Conservation (phyloP, 2,797 vertebrate species). For the Pempheris klunzingeri region DNA sequence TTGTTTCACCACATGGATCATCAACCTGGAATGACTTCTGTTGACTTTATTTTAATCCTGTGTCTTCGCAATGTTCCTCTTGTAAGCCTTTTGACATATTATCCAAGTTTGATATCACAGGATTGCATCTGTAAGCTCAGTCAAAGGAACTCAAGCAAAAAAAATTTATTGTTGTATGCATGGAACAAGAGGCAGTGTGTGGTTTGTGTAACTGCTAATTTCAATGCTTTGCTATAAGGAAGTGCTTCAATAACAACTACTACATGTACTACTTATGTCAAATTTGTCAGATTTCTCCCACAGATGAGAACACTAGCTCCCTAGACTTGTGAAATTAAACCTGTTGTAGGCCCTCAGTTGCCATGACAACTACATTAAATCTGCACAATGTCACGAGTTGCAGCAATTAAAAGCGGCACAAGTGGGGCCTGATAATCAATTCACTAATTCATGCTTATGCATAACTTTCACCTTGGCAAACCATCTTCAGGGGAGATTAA, state of each 20-base stretch:
- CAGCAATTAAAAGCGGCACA: slow-evolving; percentile 47
- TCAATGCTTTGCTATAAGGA: slow-evolving; percentile 27
- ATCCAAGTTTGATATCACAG: neutral
- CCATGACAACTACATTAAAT: slow-evolving; percentile 62
- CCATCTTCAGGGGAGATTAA: slow-evolving; percentile 3
- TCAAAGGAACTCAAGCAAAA: neutral
- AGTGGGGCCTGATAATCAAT: slow-evolving; percentile 35
- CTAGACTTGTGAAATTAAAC: slow-evolving; percentile 51
- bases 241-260: slow-evolving; percentile 9
- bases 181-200: neutral
- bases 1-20: slow-evolving; percentile 12
- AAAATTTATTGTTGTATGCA: neutral
- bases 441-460: slow-evolving; percentile 16
- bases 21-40: slow-evolving; percentile 1
- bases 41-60: neutral
- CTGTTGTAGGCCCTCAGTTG: slow-evolving; percentile 45
- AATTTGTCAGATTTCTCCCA: slow-evolving; percentile 45
- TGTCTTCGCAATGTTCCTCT: slow-evolving; percentile 8
- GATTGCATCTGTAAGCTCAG: slow-evolving; percentile 14
- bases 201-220: slow-evolving; percentile 16
- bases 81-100: slow-evolving; percentile 5
- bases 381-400: slow-evolving; percentile 42
- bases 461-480: slow-evolving; percentile 24
- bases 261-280: slow-evolving; percentile 52
- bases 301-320: slow-evolving; percentile 45